Conservation (phyloP, 2,888 invertebrate species). For the Caprella mutica region DNA sequence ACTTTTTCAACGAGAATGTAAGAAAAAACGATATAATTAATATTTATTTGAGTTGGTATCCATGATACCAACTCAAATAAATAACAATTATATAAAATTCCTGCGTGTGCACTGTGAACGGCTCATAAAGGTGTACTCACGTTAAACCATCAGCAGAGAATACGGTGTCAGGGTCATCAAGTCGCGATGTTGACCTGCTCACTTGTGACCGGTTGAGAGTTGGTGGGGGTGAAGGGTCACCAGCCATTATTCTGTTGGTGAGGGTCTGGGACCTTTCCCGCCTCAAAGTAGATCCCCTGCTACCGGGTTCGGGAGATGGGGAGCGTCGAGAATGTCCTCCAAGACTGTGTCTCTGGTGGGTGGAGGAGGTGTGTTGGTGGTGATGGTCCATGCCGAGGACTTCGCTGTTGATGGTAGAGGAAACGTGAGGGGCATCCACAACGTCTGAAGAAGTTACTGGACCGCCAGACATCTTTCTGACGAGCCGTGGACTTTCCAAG, state of each 20-base stretch:
- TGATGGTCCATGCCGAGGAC: not conserved
- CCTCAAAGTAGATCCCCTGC: constrained; percentile 24
- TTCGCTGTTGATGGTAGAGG: not conserved
- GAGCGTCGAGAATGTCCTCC: constrained; percentile 12
- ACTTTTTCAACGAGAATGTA: no score
- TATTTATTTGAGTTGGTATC: no score
- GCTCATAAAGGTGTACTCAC: no score
- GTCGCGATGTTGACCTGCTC: constrained; percentile 30
- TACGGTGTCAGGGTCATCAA: constrained; percentile 25
- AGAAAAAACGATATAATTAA: no score
- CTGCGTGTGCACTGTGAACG: no score
- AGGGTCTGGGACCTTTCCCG: constrained; percentile 31
- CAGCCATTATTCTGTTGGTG: constrained; percentile 29
- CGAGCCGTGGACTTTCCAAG: constrained; percentile 32
- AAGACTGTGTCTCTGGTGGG: not conserved
- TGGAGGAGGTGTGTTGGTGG: not conserved
- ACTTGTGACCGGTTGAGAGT: constrained; percentile 27
- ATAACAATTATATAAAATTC: not conserved
- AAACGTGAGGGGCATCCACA: not conserved
- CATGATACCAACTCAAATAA: no score
- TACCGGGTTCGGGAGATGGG: constrained; percentile 32
- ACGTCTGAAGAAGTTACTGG: constrained; percentile 7
- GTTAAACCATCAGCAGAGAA: constrained; percentile 21
- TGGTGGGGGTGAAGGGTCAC: constrained; percentile 23
- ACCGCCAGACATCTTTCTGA: constrained; percentile 28